Base-by-base conservation (phyloP, 2,113 vertebrate species). In the Hucho hucho region DNA sequence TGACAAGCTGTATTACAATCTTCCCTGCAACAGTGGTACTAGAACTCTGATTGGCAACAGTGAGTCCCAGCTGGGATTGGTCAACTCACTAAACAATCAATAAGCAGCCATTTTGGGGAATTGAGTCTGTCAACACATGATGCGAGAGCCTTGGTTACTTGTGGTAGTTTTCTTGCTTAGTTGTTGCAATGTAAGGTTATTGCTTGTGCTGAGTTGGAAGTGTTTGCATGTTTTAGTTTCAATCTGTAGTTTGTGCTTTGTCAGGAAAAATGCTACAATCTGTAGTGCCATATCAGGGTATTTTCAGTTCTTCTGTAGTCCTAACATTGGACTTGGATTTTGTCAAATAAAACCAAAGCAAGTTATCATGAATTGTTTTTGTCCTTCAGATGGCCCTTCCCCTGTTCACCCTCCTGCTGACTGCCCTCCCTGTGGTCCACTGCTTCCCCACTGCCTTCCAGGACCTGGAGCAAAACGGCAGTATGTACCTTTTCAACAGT, bases 401-500 rank as follows among this genome's bases (percentile, higher is more conserved):
- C 32, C 20, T 89, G 69, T 14, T 92, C 2, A 76, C 78, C 53
- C 43, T 90, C 69, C 59, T 92, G 22, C 32, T 89, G 6, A 70
- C 80, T 73, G 75, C 75, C 66, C 32, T 94, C 72, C 81, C 89
- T 28, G 80, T 88, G 81, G 70, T 83, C 69, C 79, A 81, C 73
- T 91, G 89, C 85, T 91, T 83, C 72, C 87, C 93, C 9, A 67
- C 85, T 46, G 73, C 83, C 64, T 92, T 89, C 28, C 77, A 90
- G 78, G 86, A 91, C 61, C 81, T 93, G 80, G 72, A 74, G 4
- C 14, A 29, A n/a, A 78, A 43, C 28, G 53, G 80, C 37, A 77
- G 93, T 94, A 77, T 92, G 90, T 92, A 46, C 53, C 14, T 37
- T 26, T 74, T 7, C 47, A 12, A 11, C 37, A 43, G 37, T 43